Percentiles rank a stretch among this genome's conserved stretches.
Conservation (phyloP, 2,888 invertebrate genomes). For the Hirtodrosophila confusa region DNA sequence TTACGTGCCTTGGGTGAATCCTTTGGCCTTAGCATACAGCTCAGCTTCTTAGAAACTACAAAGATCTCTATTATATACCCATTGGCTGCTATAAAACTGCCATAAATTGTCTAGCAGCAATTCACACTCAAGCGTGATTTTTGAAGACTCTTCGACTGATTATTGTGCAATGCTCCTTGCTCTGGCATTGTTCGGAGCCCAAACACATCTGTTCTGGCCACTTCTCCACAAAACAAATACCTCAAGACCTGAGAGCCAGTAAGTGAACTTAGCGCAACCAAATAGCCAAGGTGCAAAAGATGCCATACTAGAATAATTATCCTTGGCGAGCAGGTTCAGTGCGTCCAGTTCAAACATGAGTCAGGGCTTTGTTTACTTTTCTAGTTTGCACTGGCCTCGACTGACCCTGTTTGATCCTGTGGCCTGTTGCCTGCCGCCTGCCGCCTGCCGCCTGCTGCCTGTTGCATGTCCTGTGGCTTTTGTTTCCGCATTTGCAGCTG, state of each 20-base stretch:
- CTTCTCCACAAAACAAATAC: constrained; percentile 56
- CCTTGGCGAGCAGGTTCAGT: constrained; percentile 63
- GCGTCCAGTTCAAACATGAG: constrained; percentile 28
- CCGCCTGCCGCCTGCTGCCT: constrained; percentile 44
- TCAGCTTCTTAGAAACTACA: constrained; percentile 36
- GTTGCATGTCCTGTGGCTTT: constrained; percentile 57
- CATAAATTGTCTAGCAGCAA: constrained; percentile 56
- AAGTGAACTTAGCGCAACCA: not conserved
- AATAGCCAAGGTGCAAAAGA: constrained; percentile 27
- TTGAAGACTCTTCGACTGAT: constrained; percentile 38
- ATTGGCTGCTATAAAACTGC: constrained; percentile 43
- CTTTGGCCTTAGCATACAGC: constrained; percentile 40
- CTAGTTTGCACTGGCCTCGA: constrained; percentile 43
- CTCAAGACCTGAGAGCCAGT: constrained; percentile 17
- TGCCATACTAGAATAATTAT: constrained; percentile 21
- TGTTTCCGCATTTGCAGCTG: constrained; percentile 64
- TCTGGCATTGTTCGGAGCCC: constrained; percentile 6
- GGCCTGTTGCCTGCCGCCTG: constrained; percentile 32
- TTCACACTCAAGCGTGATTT: constrained; percentile 67
- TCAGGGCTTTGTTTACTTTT: constrained; percentile 48
- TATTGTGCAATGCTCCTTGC: constrained; percentile 51
- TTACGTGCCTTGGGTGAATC: constrained; percentile 50
- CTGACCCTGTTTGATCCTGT: constrained; percentile 67
- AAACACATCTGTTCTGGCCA: constrained; percentile 62
- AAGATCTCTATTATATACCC: constrained; percentile 27